Conservation (phyloP, 2,888 invertebrate species). For the Uropetala carovei region DNA sequence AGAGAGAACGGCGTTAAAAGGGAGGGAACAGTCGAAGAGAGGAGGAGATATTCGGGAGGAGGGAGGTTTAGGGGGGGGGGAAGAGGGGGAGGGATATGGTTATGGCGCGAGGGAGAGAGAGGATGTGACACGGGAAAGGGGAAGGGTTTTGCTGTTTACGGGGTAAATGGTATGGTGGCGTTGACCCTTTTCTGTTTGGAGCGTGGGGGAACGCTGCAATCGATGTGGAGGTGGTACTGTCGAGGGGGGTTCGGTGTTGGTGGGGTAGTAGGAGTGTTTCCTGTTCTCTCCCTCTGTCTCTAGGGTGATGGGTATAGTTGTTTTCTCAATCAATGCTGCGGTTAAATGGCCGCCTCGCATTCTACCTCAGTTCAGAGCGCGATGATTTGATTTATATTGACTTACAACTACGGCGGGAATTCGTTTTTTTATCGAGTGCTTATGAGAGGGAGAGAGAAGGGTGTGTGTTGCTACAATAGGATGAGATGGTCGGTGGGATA, state of each 20-base stretch:
- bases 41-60: neutral
- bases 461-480: too few relatives aligned
- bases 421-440: too few relatives aligned
- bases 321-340: conserved; percentile 41
- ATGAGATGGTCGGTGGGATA: too few relatives aligned
- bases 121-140: neutral
- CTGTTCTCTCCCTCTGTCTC: neutral
- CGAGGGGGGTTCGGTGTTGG: neutral
- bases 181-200: neutral
- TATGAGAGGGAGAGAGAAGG: too few relatives aligned
- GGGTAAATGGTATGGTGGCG: neutral
- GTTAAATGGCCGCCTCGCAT: neutral
- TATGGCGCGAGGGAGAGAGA: conserved; percentile 1
- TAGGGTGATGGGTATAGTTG: conserved; percentile 27
- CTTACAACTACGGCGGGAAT: too few relatives aligned
- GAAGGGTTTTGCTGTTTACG: neutral
- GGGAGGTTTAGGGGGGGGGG: neutral
- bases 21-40: too few relatives aligned
- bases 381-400: neutral
- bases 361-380: neutral
- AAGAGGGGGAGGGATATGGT: neutral
- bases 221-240: neutral
- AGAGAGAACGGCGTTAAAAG: too few relatives aligned
- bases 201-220: conserved; percentile 7
- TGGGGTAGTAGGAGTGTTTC: neutral